A percentile compares a stretch with the other conserved stretches of the same genome.
These are phyloP conservation scores for Pristionchus exspectatus DNA, from an alignment of 2,888 invertebrate genomes.

Conservation along the genomic window DNA sequence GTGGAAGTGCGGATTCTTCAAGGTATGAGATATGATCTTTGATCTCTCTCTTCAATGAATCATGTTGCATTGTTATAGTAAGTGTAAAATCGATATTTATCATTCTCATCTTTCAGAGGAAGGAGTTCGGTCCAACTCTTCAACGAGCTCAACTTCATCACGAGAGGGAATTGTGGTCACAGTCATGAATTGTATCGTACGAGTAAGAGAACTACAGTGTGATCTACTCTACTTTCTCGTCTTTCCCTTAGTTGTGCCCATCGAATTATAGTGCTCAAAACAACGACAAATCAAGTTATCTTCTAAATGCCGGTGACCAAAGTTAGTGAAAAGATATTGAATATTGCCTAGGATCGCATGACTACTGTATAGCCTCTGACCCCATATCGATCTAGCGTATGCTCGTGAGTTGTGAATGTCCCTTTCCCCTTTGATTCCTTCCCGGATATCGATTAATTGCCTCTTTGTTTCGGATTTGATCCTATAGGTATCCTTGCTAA, in stretches of 20 bases:
- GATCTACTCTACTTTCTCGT: not conserved
- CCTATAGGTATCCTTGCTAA: conserved; percentile 18
- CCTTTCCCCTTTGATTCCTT: conserved; percentile 1
- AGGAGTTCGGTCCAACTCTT: conserved; percentile 60
- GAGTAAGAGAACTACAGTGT: not conserved
- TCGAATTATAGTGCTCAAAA: conserved; percentile 29
- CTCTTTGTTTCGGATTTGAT: conserved; percentile 34
- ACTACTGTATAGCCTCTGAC: conserved; percentile 38
- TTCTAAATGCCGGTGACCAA: conserved; percentile 28
- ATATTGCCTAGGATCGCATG: conserved; percentile 30
- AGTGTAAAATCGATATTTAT: not conserved
- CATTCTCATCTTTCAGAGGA: conserved; percentile 70
- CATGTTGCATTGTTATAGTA: not conserved
- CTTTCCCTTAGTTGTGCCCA: not conserved
- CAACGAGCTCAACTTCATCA: conserved; percentile 52
- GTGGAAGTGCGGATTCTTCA: conserved; percentile 69
- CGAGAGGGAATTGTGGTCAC: conserved; percentile 52
- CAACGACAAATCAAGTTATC: conserved; percentile 38
- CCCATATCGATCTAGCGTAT: conserved; percentile 45
- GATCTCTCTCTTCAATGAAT: not conserved
- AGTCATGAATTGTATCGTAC: not conserved
- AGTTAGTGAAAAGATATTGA: conserved; percentile 49
- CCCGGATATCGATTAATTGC: conserved; percentile 50
- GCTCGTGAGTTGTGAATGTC: conserved; percentile 38
- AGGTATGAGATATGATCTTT: conserved; percentile 47